Conservation (phyloP, 1,140 invertebrate species). For the Drosophila persimilis region DNA sequence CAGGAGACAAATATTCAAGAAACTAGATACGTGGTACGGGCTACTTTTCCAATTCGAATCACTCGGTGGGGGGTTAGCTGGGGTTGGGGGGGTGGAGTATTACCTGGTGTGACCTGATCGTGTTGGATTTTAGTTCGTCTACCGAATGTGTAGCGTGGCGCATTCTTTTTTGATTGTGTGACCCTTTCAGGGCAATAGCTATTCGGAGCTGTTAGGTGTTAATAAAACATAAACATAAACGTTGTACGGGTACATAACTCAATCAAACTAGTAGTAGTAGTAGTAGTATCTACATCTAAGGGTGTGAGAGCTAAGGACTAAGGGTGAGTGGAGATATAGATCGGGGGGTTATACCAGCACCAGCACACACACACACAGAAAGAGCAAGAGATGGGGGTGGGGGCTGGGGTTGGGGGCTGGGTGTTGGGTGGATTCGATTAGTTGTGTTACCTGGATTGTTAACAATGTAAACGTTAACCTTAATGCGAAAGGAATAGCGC, state of each 20-base stretch:
- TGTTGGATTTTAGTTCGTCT: slow-evolving; percentile 82
- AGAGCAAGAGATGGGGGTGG: background rate
- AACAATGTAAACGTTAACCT: slow-evolving; percentile 76
- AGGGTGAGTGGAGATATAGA: too few relatives aligned
- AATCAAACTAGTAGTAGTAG: slow-evolving; percentile 15
- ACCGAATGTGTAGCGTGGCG: slow-evolving; percentile 83
- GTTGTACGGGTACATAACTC: background rate
- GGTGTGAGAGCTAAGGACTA: too few relatives aligned
- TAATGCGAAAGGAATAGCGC: slow-evolving; percentile 81
- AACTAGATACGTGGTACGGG: too few relatives aligned
- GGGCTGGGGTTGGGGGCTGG: background rate
- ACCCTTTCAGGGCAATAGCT: slow-evolving; percentile 86
- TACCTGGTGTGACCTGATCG: slow-evolving; percentile 83
- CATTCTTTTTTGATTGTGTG: slow-evolving; percentile 84
- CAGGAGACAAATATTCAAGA: too few relatives aligned
- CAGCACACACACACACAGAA: too few relatives aligned
- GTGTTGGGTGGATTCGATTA: slow-evolving; percentile 48
- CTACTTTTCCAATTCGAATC: slow-evolving; percentile 30
- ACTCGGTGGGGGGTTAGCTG: slow-evolving; percentile 3
- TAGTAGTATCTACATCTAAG: slow-evolving; percentile 35
- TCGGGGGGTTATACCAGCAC: too few relatives aligned
- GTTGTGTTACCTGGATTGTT: slow-evolving; percentile 80
- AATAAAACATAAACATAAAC: slow-evolving; percentile 64
- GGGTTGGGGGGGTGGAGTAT: slow-evolving; percentile 33
- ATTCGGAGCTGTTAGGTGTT: slow-evolving; percentile 84